A percentile compares a stretch with the other conserved stretches of the same genome.
Conservation (phyloP, 2,888 invertebrate genomes). For the Embidobia sp. region DNA sequence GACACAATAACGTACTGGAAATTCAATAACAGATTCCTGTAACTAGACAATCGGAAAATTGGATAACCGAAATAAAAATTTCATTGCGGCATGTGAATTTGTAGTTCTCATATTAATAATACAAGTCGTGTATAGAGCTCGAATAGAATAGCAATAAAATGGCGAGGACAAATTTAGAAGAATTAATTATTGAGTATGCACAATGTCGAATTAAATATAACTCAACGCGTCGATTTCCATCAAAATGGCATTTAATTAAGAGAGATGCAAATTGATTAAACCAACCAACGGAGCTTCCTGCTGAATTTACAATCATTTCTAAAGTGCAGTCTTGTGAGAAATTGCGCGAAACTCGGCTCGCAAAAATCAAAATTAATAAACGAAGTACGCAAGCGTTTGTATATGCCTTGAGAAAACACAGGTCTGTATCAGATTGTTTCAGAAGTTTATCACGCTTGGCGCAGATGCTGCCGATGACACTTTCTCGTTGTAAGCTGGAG, state of each 20-base stretch:
- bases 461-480: constrained; percentile 64
- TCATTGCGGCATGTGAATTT: constrained; percentile 2
- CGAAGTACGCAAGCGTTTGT: constrained; percentile 42
- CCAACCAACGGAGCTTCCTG: not conserved
- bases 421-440: constrained; percentile 62
- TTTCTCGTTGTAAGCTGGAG: constrained; percentile 55
- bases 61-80: constrained; percentile 6
- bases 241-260: constrained; percentile 24
- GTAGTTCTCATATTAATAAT: not conserved
- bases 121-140: not conserved
- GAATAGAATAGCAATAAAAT: not conserved
- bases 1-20: constrained; percentile 1
- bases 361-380: constrained; percentile 57
- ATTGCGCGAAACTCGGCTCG: constrained; percentile 17
- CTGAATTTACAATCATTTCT: constrained; percentile 10
- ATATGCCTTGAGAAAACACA: constrained; percentile 47
- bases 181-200: too few relatives aligned
- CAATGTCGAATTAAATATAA: not conserved
- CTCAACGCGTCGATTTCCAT: constrained; percentile 9
- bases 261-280: constrained; percentile 12
- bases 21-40: constrained; percentile 1
- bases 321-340: constrained; percentile 39
- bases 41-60: constrained; percentile 13
- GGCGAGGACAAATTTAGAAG: too few relatives aligned
- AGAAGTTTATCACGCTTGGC: constrained; percentile 59